Evolutionary conservation across 2,113 vertebrate genomes (phyloP).

Genomic region (Sclerurus mexicanus): DNA sequence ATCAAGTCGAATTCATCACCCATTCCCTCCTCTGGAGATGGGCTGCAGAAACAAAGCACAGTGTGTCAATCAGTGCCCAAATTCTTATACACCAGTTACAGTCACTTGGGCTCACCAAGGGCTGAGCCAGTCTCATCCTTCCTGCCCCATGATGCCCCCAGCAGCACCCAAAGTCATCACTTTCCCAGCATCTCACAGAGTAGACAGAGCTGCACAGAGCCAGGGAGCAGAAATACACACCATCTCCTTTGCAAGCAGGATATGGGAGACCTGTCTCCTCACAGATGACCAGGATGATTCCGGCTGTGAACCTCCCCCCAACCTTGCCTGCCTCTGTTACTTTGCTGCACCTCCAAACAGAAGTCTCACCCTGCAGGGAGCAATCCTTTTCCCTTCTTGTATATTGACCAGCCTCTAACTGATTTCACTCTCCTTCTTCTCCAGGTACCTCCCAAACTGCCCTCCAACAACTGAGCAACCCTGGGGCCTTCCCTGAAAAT

Average conservation of each 20-base stretch:
- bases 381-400: background rate
- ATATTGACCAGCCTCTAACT: background rate
- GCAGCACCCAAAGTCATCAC: background rate
- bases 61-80: background rate
- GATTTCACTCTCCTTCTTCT: background rate
- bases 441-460: background rate
- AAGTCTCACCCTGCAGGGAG: background rate
- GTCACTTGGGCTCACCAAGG: background rate
- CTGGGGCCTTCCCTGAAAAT: background rate
- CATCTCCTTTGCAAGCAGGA: background rate
- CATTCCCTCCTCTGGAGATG: conserved; percentile 96
- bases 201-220: background rate
- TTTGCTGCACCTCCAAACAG: background rate
- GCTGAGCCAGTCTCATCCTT: background rate
- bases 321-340: background rate
- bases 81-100: fast-evolving
- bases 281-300: fast-evolving
- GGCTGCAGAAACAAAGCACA: conserved; percentile 76
- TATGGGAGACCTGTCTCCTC: background rate
- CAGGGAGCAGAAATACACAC: background rate
- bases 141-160: background rate
- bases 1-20: conserved; percentile 98
- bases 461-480: background rate
- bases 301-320: background rate
- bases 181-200: background rate